These are phyloP conservation scores for Sebastes trivittatus DNA, from an alignment of 2,797 vertebrate genomes.

Conservation along the genomic window DNA sequence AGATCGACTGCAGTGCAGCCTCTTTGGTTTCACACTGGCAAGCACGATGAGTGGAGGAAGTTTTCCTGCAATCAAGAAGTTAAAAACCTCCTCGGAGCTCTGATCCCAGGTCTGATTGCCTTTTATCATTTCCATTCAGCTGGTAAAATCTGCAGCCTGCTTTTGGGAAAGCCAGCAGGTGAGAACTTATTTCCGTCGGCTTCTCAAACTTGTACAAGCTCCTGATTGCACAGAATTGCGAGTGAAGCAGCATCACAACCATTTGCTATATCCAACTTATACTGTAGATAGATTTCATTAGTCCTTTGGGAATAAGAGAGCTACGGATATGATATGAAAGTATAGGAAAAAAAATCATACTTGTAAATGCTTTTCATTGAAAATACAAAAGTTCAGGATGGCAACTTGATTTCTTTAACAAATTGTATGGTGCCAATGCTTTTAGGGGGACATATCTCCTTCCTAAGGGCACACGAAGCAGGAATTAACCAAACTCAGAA, in stretches of 20 bases:
- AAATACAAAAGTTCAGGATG: neutral
- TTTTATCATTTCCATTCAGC: conserved; percentile 14
- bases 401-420: neutral
- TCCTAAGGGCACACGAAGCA: neutral
- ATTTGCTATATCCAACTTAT: neutral
- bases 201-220: neutral
- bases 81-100: conserved; percentile 8
- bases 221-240: neutral
- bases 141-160: conserved; percentile 1
- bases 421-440: neutral
- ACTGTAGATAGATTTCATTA: neutral
- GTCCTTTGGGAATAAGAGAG: neutral
- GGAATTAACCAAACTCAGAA: neutral
- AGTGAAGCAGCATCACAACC: neutral
- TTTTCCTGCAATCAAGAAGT: conserved; percentile 37
- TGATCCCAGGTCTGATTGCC: conserved; percentile 33
- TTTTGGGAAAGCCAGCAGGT: neutral
- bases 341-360: neutral
- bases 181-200: neutral
- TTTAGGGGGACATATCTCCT: neutral
- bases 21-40: conserved; percentile 37
- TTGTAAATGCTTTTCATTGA: neutral
- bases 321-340: neutral
- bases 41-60: neutral
- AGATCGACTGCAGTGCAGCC: conserved; percentile 38